These are phyloP conservation scores for Pagetopsis macropterus DNA, from an alignment of 2,797 vertebrate genomes.

Conservation along the genomic window DNA sequence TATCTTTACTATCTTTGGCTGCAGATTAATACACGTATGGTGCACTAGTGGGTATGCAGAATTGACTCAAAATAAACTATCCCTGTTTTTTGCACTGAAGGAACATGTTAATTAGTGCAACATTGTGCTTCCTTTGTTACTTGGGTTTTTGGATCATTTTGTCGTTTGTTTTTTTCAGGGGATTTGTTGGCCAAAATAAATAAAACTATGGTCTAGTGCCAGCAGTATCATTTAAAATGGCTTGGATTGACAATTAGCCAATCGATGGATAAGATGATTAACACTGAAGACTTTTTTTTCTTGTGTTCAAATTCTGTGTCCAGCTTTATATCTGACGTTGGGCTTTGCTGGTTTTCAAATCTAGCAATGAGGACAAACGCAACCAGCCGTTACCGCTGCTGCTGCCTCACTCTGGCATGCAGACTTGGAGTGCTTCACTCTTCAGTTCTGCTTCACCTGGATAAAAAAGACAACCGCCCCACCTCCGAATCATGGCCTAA, in stretches of 20 bases:
- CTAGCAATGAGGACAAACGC: slow-evolving; percentile 14
- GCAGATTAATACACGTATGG: neutral
- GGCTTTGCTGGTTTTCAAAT: slow-evolving; percentile 20
- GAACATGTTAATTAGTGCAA: neutral
- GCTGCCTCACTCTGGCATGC: slow-evolving; percentile 43
- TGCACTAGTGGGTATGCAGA: neutral
- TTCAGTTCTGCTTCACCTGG: slow-evolving; percentile 43
- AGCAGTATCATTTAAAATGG: neutral
- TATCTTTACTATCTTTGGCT: neutral
- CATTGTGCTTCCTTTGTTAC: neutral
- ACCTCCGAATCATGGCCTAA: slow-evolving; percentile 41
- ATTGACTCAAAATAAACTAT: neutral
- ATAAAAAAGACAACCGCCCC: slow-evolving; percentile 28
- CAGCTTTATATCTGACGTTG: neutral
- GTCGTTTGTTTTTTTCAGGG: neutral
- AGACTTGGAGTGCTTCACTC: slow-evolving; percentile 44
- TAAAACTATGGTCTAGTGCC: neutral
- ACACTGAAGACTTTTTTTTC: neutral
- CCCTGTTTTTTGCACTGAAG: neutral
- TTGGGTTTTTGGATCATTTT: neutral
- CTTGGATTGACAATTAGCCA: neutral
- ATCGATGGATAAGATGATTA: neutral
- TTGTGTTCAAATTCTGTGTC: no score
- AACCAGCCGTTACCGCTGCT: slow-evolving; percentile 22
- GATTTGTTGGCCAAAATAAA: neutral